Conservation (phyloP, 64 coral and sea anemone species). For the Montipora efflorescens region DNA sequence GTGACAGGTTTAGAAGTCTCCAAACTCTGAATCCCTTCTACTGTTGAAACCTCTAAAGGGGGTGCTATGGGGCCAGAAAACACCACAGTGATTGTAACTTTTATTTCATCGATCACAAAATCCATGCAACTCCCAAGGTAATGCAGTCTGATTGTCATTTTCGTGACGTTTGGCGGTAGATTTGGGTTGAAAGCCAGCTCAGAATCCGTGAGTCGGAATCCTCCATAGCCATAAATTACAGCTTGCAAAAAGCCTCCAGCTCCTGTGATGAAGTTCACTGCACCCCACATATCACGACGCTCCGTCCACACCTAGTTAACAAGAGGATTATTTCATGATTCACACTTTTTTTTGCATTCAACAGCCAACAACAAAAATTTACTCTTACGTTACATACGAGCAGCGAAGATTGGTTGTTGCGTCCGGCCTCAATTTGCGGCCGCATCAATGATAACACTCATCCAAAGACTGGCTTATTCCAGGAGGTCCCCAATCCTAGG, state of each 20-base stretch:
- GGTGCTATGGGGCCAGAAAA: conserved; percentile 74
- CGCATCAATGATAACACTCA: no score
- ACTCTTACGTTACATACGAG: no score
- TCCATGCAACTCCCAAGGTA: conserved; percentile 83
- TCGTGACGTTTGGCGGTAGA: conserved; percentile 73
- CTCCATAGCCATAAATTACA: conserved; percentile 91
- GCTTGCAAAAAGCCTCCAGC: conserved; percentile 91
- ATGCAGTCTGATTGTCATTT: conserved; percentile 70
- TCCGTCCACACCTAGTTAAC: conserved; percentile 81
- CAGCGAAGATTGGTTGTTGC: no score
- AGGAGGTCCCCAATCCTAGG: no score
- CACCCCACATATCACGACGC: conserved; percentile 67
- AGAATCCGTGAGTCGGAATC: conserved; percentile 63
- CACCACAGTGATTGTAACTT: conserved; percentile 58
- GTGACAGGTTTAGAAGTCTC: conserved; percentile 53
- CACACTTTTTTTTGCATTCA: no score
- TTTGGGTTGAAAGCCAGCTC: conserved; percentile 74
- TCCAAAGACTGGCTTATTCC: no score
- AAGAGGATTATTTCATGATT: no score
- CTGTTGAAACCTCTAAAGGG: conserved; percentile 50
- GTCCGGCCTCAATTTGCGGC: no score
- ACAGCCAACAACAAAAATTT: no score
- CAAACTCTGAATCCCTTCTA: conserved; percentile 35
- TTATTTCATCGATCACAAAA: conserved; percentile 50
- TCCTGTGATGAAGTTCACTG: conserved; percentile 91